Evolutionary conservation across 35 echinoderm and acorn worm species (phyloP), one percentile per base, ranked within the genome.

Genomic region (Lytechinus variegatus): DNA sequence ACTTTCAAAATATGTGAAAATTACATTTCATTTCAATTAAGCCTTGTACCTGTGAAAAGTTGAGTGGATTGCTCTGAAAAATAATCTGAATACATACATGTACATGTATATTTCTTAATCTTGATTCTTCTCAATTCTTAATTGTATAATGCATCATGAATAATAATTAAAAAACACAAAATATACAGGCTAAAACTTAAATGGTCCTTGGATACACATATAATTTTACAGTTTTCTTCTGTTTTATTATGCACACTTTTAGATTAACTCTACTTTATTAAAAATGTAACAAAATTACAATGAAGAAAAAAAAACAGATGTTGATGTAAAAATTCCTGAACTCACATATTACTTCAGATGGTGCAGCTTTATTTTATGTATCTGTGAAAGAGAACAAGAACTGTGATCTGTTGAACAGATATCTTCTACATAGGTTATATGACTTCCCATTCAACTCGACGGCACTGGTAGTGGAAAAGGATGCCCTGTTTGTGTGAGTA

Each of bases 381-480:
- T 99, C 98, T 58, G 98, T 99, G 14, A 99, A 99, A 95, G 98
- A 99, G 91, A 97, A 96, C 92, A 99, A 99, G 94, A 99, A 99
- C 88, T 99, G 98, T 95, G 98, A 98, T 96, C 66, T 99, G 87
- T 94, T 99, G 87, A 95, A 99, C 94, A 99, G 98, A 95, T 99
- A 99, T 94, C 96, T 99, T 54, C 92, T 99, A 28, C 98, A 99
- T 96, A 99, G 97, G 96, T 97, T 99, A 99, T 99, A 99, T 95
- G 94, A 96, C 95, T 99, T 99, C 95, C 98, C 98, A 57, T 99
- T 99, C 91, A 96, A 33, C 89, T 97, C 95, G 86, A 95, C 96
- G 89, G 97, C 98, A 87, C 91, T 98, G 93, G 98, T 99, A 52
- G 98, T 99, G 94, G 98, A 99, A 86, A 99, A 99, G 92, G 98